Evolutionary conservation across 2,888 invertebrate species (phyloP).

Genomic region (Phrixothrix hirtus): DNA sequence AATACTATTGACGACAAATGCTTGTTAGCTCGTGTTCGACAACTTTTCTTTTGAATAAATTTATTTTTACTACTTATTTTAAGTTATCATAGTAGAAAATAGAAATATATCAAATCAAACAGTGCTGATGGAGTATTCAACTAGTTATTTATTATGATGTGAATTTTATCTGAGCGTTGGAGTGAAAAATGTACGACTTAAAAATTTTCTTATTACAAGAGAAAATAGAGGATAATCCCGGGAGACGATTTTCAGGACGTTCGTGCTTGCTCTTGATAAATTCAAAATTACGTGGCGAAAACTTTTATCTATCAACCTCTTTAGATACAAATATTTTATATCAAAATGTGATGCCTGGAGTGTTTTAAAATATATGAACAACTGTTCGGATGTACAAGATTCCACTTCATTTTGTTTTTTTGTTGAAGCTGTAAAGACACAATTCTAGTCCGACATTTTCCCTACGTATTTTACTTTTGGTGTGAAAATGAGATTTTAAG

Average conservation of each 20-base stretch:
- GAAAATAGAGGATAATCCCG: constrained; percentile 17
- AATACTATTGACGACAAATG: too few relatives aligned
- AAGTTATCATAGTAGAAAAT: too few relatives aligned
- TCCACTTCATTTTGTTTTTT: constrained; percentile 13
- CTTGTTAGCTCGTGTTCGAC: too few relatives aligned
- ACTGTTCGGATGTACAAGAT: constrained; percentile 14
- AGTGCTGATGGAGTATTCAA: too few relatives aligned
- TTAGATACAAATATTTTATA: constrained; percentile 12
- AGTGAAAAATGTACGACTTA: constrained; percentile 11
- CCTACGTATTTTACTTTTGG: constrained; percentile 11
- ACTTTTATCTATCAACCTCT: constrained; percentile 15
- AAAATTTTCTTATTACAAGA: constrained; percentile 19
- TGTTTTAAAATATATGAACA: constrained; percentile 16
- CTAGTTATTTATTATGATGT: too few relatives aligned
- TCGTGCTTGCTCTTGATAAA: constrained; percentile 14
- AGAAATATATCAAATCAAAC: too few relatives aligned
- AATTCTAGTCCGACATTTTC: constrained; percentile 7
- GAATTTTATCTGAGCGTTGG: too few relatives aligned
- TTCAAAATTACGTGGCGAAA: constrained; percentile 18
- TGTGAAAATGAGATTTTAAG: constrained; percentile 19
- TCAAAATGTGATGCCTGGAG: constrained; percentile 1
- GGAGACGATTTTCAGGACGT: constrained; percentile 12
- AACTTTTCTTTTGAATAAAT: too few relatives aligned
- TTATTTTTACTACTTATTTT: too few relatives aligned
- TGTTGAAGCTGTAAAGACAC: constrained; percentile 1